Base-by-base conservation (phyloP, 2,888 invertebrate genomes). In the Euclidia mi region DNA sequence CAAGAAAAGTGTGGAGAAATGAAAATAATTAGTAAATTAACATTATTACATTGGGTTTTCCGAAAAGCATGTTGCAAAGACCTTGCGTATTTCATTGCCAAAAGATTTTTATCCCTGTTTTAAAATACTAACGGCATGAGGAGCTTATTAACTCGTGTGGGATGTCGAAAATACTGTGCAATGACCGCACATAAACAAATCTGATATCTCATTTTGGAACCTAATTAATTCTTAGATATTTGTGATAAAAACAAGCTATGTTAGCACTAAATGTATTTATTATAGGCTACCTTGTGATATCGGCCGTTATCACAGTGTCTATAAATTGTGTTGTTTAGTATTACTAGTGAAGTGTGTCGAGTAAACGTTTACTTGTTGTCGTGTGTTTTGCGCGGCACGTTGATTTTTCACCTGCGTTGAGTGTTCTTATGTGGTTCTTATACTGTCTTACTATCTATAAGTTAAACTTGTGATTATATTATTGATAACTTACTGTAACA, bases 291-390 rank as follows among this genome's bases (percentile, higher is more conserved):
- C 83, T 87, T 84, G 87, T 82, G 91, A 84, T 92, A 92, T 86
- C 89, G 79, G 71, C 70, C 79, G 79, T 92, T 93, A 93, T 93
- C 94, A 87, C 72, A 89, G 79, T 89, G 89, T 90, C 90, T 87
- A 88, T 87, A 88, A 87, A 85, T 87, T 84, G 73, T 85, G 80
- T 87, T 91, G 86, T 34, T 25, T 34, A 91, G 83, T 89, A 87
- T 81, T 81, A 82, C 74, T 78, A 73, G 78, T 82, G 78, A 81
- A 79, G 76, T 79, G 82, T 83, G 82, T 75, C 82, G 85, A 77
- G 84, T 73, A 81, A 88, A 87, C 88, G 87, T 81, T 83, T 82
- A 73, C 79, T 79, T 74, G 79, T 70, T 82, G 72, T 73, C 71
- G 63, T 76, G 74, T 70, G 60, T 70, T 61, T 65, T 62, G 49